Evolutionary conservation across 2,888 invertebrate genomes (phyloP).

Genomic region (Mayetiola destructor): DNA sequence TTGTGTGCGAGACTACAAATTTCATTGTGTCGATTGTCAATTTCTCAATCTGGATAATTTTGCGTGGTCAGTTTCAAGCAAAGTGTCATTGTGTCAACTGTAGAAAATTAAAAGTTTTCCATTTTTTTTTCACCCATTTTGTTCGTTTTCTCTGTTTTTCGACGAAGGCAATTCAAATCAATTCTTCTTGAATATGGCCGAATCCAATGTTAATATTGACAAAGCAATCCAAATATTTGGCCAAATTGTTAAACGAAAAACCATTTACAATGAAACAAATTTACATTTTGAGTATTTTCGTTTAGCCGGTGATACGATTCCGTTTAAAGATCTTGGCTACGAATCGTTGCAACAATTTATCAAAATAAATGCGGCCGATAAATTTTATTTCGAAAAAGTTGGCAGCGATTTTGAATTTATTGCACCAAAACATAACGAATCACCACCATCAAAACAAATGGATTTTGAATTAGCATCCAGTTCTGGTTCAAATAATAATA

Average conservation of each 20-base stretch:
- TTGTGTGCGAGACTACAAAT: no score
- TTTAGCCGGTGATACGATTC: constrained; percentile 2
- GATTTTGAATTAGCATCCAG: not conserved
- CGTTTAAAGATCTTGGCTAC: not conserved
- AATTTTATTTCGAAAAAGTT: not conserved
- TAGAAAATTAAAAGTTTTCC: not conserved
- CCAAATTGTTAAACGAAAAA: not conserved
- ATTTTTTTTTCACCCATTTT: no score
- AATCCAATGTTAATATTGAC: not conserved
- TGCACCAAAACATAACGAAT: not conserved
- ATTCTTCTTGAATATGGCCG: not conserved
- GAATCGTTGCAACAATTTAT: not conserved
- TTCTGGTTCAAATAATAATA: no score
- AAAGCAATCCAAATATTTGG: not conserved
- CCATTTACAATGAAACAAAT: constrained; percentile 1
- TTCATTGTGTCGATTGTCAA: no score
- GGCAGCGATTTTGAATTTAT: constrained; percentile 3
- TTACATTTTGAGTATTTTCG: not conserved
- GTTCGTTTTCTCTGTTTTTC: no score
- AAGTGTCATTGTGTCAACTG: not conserved
- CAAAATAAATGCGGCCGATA: not conserved
- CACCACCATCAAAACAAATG: not conserved
- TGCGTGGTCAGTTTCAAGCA: not conserved
- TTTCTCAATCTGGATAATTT: no score
- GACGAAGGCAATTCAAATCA: not conserved